Evolutionary conservation across 2,113 vertebrate species (phyloP).

Genomic region (Plectropomus leopardus): DNA sequence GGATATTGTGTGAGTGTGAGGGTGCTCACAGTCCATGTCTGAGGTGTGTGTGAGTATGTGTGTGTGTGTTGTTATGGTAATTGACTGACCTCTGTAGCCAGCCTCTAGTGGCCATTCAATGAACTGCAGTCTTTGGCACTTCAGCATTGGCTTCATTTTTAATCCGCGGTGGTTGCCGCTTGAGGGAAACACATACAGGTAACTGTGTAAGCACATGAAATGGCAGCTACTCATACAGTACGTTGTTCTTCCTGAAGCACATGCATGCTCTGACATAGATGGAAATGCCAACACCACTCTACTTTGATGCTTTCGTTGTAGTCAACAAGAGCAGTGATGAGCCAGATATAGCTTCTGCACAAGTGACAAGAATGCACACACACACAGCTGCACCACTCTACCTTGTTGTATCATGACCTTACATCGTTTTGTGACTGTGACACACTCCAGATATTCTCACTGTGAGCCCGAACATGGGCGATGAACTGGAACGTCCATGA

Average conservation of each 20-base stretch:
- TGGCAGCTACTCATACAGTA: slow-evolving; percentile 8
- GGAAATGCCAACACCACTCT: slow-evolving; percentile 6
- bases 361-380: slow-evolving; percentile 27
- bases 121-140: no score
- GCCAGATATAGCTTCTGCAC: slow-evolving; percentile 27
- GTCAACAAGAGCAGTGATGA: slow-evolving; percentile 38
- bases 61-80: no score
- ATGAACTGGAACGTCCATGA: slow-evolving; percentile 58
- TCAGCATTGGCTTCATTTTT: no score
- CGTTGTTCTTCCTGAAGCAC: slow-evolving; percentile 24
- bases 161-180: no score
- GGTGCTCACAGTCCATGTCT: no score
- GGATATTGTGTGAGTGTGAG: no score
- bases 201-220: slow-evolving; percentile 19
- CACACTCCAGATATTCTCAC: slow-evolving; percentile 55
- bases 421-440: slow-evolving; percentile 48
- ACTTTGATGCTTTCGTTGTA: slow-evolving; percentile 42
- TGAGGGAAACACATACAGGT: slow-evolving; percentile 16
- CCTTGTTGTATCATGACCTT: slow-evolving; percentile 56
- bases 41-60: no score
- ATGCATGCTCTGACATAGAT: background rate
- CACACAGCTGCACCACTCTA: slow-evolving; percentile 15
- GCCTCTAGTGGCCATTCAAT: no score
- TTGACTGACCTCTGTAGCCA: no score
- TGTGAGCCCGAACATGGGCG: slow-evolving; percentile 44